Evolutionary conservation across 2,888 invertebrate genomes (phyloP), one percentile per base, ranked within the genome.

Genomic region (Leucophenga montana): DNA sequence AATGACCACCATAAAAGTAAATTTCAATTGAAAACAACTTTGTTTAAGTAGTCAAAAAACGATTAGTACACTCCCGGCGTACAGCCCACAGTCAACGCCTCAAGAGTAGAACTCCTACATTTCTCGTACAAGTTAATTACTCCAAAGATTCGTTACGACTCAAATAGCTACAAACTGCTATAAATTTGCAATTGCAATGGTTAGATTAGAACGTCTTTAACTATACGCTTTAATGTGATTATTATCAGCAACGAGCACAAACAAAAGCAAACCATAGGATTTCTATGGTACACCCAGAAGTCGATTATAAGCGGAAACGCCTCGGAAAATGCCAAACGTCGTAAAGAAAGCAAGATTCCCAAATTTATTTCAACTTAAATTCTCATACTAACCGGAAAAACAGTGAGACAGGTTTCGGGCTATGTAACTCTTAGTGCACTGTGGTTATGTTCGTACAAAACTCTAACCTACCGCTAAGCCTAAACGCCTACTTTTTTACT

Each of bases 11-110:
- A 53, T 3, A 46, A 22, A 46, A 27, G 39, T 16, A 18, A 18
- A 66, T 61, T 61, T 61, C 61, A 44, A 14, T 61, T 39, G 39
- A 61, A 33, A 61, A 71, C 66, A 67, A 69, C 73, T 69, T 54
- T 71, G 69, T 73, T 73, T 71, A 66, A 48, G 73, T 70, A 73
- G 73, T 68, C 71, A 69, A 71, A 56, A 66, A 46, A 53, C 46
- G 70, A 71, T 69, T 69, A 69, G n/a, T 9, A 14, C 18, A 54
- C 39, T 18, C 67, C 61, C 53, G 27, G 39, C 31, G 48, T 39
- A 54, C 57, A 66, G 46, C 62, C 69, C 67, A 62, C 48, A 44
- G 48, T 20, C 14, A 57, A 71, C 73, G 69, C 67, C 71, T 53
- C 31, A 66, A 53, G 39, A 61, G 18, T 1, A 9, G 22, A 13